Conservation (phyloP, 2,113 vertebrate genomes). For the Leuciscus idus region DNA sequence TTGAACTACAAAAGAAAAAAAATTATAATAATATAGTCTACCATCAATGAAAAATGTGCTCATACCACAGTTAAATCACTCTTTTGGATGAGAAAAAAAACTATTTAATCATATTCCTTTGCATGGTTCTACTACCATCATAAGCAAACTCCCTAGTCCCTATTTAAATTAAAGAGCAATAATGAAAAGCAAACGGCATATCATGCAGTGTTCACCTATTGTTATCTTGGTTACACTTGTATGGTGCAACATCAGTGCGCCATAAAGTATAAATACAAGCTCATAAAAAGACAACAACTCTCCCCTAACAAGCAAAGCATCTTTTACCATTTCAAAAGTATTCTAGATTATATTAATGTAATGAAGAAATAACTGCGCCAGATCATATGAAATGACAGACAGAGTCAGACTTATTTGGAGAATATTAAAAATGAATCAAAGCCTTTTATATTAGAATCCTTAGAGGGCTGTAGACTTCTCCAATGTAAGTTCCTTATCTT, state of each 20-base stretch:
- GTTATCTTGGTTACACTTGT: not conserved
- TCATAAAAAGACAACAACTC: not conserved
- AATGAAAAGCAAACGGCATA: not conserved
- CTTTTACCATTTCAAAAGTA: not conserved
- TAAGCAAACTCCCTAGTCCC: not conserved
- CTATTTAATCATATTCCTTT: not conserved
- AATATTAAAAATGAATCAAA: not conserved
- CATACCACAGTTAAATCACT: not conserved
- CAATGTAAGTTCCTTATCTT: not conserved
- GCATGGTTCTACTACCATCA: not conserved
- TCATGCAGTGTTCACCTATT: not conserved
- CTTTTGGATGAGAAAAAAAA: not conserved
- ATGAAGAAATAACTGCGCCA: not conserved
- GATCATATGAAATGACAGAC: not conserved
- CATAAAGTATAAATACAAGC: not conserved
- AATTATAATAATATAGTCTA: fast-evolving
- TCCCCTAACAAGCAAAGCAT: not conserved
- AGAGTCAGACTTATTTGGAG: not conserved
- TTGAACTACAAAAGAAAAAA: not conserved
- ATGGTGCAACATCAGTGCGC: not conserved
- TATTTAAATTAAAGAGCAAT: not conserved
- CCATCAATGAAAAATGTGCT: not conserved
- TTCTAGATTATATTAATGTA: not conserved
- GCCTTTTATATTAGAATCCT: not conserved
- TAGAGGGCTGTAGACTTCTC: not conserved